A percentile compares a stretch with the other conserved stretches of the same genome.
These are phyloP conservation scores for Siniperca scherzeri DNA, from an alignment of 2,797 vertebrate genomes.

Conservation along the genomic window DNA sequence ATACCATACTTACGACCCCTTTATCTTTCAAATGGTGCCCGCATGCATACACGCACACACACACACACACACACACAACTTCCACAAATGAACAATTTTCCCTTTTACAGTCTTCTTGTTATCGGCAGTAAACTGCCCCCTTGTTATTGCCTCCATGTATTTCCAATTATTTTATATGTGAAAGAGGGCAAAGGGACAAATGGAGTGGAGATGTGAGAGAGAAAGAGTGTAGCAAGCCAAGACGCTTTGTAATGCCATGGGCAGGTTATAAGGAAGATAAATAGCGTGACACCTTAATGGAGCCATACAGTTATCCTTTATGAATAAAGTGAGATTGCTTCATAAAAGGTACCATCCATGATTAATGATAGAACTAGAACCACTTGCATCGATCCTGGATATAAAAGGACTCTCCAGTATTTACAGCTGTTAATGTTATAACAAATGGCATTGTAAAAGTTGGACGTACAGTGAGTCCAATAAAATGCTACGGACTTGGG, in stretches of 20 bases:
- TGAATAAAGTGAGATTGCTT: constrained; percentile 86
- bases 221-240: constrained; percentile 69
- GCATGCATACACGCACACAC: constrained; percentile 7
- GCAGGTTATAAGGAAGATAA: constrained; percentile 85
- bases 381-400: constrained; percentile 70
- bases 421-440: constrained; percentile 82
- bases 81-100: constrained; percentile 68
- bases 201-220: constrained; percentile 67
- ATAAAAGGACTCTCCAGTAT: constrained; percentile 79
- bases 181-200: constrained; percentile 80
- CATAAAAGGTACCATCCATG: constrained; percentile 79
- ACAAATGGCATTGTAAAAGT: constrained; percentile 81
- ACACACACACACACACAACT: constrained; percentile 19
- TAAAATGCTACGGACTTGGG: constrained; percentile 59
- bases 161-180: constrained; percentile 85
- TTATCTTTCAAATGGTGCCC: constrained; percentile 45
- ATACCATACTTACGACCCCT: constrained; percentile 12
- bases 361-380: constrained; percentile 75
- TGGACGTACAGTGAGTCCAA: constrained; percentile 64
- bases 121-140: constrained; percentile 78
- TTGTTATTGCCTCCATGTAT: constrained; percentile 81
- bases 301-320: constrained; percentile 84
- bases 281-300: constrained; percentile 85
- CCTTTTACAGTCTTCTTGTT: constrained; percentile 73
- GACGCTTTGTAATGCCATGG: constrained; percentile 76